Conservation (phyloP, 2,888 invertebrate species). For the Acanthosoma haemorrhoidale region DNA sequence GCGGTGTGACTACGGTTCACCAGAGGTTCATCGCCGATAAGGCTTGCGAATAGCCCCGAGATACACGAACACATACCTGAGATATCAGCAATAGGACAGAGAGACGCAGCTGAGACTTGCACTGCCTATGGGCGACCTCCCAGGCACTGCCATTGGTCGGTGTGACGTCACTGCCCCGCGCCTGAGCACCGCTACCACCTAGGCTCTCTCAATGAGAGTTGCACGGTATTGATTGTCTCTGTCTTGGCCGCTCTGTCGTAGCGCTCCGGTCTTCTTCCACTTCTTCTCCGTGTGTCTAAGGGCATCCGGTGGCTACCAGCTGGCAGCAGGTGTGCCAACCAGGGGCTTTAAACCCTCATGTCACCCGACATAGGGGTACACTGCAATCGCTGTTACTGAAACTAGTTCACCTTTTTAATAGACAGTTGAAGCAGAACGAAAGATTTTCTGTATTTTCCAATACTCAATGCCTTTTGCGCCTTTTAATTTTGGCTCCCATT, state of each 20-base stretch:
- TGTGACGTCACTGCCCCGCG: constrained; percentile 17
- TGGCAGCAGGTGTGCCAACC: neutral
- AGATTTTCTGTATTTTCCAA: too few relatives aligned
- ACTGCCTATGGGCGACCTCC: neutral
- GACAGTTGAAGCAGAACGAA: too few relatives aligned
- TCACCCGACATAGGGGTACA: too few relatives aligned
- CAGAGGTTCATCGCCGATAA: too few relatives aligned
- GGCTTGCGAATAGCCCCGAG: too few relatives aligned
- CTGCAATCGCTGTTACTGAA: too few relatives aligned
- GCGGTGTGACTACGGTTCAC: too few relatives aligned
- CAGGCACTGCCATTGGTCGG: neutral
- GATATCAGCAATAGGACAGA: too few relatives aligned
- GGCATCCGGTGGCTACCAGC: neutral
- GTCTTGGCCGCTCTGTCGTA: neutral
- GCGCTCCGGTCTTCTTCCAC: neutral
- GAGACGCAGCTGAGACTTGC: neutral
- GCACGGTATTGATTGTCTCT: constrained; percentile 1
- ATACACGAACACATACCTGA: too few relatives aligned
- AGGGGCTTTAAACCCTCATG: neutral
- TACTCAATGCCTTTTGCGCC: too few relatives aligned
- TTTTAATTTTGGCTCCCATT: too few relatives aligned
- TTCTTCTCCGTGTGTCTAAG: neutral
- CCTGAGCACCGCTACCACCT: neutral
- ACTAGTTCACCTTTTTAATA: too few relatives aligned
- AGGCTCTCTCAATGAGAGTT: neutral